Evolutionary conservation across 2,888 invertebrate species (phyloP), one percentile per base, ranked within the genome.

Genomic region (Caenorhabditis macrosperma): DNA sequence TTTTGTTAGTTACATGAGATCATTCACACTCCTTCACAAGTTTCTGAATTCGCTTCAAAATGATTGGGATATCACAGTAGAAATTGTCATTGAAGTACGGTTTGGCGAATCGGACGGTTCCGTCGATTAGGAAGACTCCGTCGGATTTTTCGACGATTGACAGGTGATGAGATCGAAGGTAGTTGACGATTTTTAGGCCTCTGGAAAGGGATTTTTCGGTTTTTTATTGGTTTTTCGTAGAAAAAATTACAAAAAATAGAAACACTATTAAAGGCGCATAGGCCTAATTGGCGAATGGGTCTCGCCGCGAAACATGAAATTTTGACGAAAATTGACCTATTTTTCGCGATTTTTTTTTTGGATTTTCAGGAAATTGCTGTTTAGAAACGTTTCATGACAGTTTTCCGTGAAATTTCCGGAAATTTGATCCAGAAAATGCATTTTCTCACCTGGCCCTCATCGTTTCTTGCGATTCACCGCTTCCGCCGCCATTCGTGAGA

Each of bases 21-120:
- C n/a, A n/a, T n/a, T n/a, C n/a, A n/a, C n/a, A n/a, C 63, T 55
- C 55, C 17, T 67, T 50, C 9, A 74, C 41, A 20, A 78, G 57
- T 22, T 74, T 74, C 22, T 63, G 33, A 33, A 86, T 79, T 30
- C 84, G 44, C 46, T 81, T 77, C 50, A 86, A 71, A 1, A 86
- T 78, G 22, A 86, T 69, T 9, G 82, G 69, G 52, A 82, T 84
- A 57, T 84, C 82, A 66, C 84, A 86, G 17, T 75, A 79, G 50
- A 83, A 79, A 44, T 83, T 81, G n/a, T 57, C 66, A 0, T 44
- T 9, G 6, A 50, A 52, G 57, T 76, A 86, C 0, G 85, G 85
- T 15, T 74, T 28, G 35, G 67, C 80, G 33, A 84, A 64, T 7
- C 59, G 44, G 46, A 75, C 79, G 2, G 54, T 33, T 54, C 74